These are phyloP conservation scores for Drosophila kepulauana DNA, from an alignment of 1,140 invertebrate genomes.

Conservation along the genomic window DNA sequence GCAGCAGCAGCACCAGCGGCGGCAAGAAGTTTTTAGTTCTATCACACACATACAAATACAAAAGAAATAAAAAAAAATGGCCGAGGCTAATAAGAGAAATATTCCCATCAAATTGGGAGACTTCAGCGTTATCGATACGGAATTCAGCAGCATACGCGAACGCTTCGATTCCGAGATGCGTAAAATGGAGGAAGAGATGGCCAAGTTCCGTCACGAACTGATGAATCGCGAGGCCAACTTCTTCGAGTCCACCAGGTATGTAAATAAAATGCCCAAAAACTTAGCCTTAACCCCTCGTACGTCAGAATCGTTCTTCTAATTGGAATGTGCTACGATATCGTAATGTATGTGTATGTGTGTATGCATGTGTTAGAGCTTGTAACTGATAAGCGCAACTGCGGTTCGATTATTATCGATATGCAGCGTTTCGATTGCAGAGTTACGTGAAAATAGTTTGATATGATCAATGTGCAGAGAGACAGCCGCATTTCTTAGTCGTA, in stretches of 20 bases:
- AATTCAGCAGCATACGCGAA: constrained; percentile 98
- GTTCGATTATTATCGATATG: constrained; percentile 3
- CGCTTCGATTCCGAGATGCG: constrained; percentile 98
- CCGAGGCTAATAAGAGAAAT: constrained; percentile 92
- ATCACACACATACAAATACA: constrained; percentile 34
- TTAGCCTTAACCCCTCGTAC: background rate
- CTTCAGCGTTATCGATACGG: constrained; percentile 97
- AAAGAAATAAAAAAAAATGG: constrained; percentile 88
- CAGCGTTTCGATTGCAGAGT: background rate
- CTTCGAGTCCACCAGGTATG: constrained; percentile 94
- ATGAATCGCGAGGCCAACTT: constrained; percentile 96
- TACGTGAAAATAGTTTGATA: background rate
- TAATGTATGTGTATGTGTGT: constrained; percentile 1
- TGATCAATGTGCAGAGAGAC: background rate
- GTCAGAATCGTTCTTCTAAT: background rate
- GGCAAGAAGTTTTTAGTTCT: constrained; percentile 43
- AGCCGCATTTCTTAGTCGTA: constrained; percentile 3
- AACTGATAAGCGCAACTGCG: constrained; percentile 21
- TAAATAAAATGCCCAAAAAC: background rate
- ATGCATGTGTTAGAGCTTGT: background rate
- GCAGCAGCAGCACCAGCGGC: constrained; percentile 24
- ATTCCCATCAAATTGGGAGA: constrained; percentile 97
- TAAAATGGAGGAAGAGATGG: constrained; percentile 99
- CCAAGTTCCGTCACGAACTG: constrained; percentile 96
- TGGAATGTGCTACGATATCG: background rate